phyloP scores from a whole-genome alignment of 53 echinoderm and acorn worm species.

The Crossaster papposus region DNA sequence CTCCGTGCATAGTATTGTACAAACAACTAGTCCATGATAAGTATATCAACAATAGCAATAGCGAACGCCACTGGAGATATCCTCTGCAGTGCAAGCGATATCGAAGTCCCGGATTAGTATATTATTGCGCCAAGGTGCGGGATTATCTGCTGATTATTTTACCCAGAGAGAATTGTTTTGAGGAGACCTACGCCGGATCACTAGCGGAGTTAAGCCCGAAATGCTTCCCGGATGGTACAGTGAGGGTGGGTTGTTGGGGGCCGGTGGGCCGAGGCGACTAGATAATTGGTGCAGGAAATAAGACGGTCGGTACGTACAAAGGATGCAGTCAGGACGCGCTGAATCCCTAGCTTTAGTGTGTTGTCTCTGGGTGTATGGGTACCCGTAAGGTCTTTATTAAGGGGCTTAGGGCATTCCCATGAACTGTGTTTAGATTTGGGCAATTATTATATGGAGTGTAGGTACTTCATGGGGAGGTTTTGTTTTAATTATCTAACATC shows the following conservation, averaged over 20 bases:
- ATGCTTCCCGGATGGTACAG: background rate
- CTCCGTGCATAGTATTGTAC: too few relatives aligned
- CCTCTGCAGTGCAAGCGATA: too few relatives aligned
- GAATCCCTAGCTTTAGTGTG: constrained; percentile 1
- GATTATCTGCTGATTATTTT: background rate
- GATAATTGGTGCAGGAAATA: background rate
- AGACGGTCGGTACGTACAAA: background rate
- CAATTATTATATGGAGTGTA: background rate
- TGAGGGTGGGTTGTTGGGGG: background rate
- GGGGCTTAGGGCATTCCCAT: background rate
- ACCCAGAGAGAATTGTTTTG: background rate
- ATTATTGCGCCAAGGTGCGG: background rate
- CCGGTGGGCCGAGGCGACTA: background rate
- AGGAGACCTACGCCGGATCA: background rate
- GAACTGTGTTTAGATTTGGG: background rate
- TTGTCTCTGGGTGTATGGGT: background rate
- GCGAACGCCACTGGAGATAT: too few relatives aligned
- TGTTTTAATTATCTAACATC: too few relatives aligned
- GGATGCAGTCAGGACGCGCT: background rate
- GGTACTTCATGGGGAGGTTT: too few relatives aligned
- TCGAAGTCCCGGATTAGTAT: background rate
- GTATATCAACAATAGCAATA: too few relatives aligned
- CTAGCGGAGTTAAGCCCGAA: background rate
- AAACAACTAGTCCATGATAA: too few relatives aligned
- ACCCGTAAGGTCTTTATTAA: constrained; percentile 5